Conservation (phyloP, 2,113 vertebrate genomes). For the Macquaria ambigua region DNA sequence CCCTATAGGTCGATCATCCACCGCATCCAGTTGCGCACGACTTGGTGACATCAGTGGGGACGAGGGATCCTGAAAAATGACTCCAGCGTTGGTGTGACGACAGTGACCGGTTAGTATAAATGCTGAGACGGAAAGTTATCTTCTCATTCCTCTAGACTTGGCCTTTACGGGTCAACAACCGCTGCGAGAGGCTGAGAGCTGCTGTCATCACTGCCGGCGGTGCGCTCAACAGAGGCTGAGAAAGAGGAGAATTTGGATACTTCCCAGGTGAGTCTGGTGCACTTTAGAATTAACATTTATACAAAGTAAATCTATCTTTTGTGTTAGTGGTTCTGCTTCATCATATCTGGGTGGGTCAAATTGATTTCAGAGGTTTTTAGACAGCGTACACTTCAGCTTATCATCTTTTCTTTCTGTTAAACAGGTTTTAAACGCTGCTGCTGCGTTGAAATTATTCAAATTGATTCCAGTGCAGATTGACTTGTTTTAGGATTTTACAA, state of each 20-base stretch:
- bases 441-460: neutral
- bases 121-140: conserved; percentile 63
- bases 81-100: conserved; percentile 83
- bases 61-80: conserved; percentile 78
- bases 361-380: neutral
- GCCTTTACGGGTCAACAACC: conserved; percentile 68
- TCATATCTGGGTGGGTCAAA: neutral
- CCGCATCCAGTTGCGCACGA: conserved; percentile 73
- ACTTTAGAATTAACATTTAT: neutral
- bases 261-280: conserved; percentile 62
- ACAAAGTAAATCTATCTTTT: neutral
- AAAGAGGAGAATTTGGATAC: conserved; percentile 34
- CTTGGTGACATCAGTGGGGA: conserved; percentile 81
- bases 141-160: conserved; percentile 75
- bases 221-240: conserved; percentile 17
- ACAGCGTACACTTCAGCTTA: neutral
- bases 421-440: neutral
- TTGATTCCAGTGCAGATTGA: neutral
- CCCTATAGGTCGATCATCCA: conserved; percentile 43
- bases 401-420: neutral
- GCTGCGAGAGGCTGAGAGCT: conserved; percentile 46
- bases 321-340: neutral
- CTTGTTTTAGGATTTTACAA: neutral
- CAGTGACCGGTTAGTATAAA: conserved; percentile 81
- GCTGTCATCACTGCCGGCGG: conserved; percentile 14